phyloP scores from a whole-genome alignment of 2,797 vertebrate species.

The Sebastes flavidus region DNA sequence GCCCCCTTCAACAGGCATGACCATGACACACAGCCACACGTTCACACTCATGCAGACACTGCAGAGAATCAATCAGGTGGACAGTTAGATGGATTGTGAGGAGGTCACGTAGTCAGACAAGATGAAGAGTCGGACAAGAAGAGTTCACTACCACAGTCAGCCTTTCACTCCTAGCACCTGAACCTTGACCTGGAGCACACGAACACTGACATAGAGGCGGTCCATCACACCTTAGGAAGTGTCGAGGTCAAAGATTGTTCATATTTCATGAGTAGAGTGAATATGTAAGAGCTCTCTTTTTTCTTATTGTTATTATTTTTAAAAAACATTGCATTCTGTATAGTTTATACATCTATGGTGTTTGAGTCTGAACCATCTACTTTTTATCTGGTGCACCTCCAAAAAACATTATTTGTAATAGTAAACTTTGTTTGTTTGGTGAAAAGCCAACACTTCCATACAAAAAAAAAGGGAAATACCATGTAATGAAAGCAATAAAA shows the following conservation, averaged over 20 bases:
- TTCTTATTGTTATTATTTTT: not conserved
- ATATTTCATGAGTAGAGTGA: not conserved
- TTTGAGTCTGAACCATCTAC: not conserved
- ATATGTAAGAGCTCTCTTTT: not conserved
- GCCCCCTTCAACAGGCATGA: not conserved
- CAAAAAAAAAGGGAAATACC: not conserved
- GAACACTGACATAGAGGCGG: not conserved
- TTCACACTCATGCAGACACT: not conserved
- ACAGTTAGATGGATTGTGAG: not conserved
- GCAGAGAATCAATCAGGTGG: not conserved
- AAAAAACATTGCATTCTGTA: not conserved
- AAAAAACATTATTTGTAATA: not conserved
- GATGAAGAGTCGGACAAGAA: not conserved
- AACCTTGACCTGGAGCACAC: slow-evolving; percentile 28
- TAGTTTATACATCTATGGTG: not conserved
- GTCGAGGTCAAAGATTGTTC: not conserved
- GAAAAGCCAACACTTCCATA: not conserved
- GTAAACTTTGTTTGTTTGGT: not conserved
- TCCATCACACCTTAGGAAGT: not conserved
- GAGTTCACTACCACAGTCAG: not conserved
- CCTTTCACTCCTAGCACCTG: slow-evolving; percentile 17
- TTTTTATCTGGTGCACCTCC: not conserved
- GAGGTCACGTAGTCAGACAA: not conserved
- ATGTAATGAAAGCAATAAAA: not conserved
- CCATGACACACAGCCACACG: not conserved